phyloP scores from a whole-genome alignment of 2,113 vertebrate species.

The Gallinago undulata region DNA sequence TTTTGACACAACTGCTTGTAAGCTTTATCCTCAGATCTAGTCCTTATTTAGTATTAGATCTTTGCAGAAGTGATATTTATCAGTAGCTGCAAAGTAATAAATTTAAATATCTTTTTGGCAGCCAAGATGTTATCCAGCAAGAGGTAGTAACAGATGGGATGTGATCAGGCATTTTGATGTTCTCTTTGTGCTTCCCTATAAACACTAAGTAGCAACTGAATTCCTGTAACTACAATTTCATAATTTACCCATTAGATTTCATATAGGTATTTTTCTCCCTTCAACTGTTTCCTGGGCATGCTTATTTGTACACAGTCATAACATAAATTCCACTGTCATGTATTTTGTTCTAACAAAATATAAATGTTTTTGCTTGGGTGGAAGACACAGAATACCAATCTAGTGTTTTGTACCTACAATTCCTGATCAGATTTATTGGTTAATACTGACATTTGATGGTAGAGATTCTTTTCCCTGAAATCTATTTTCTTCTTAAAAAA shows the following conservation, averaged over 20 bases:
- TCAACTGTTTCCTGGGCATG: constrained; percentile 7
- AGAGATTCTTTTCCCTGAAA: neutral
- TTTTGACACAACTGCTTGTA: constrained; percentile 34
- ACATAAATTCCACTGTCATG: constrained; percentile 34
- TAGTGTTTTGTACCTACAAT: constrained; percentile 6
- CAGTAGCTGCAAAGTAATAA: constrained; percentile 55
- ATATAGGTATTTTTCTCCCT: constrained; percentile 38
- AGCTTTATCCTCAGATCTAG: constrained; percentile 45
- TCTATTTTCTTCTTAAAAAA: constrained; percentile 51
- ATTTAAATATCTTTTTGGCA: constrained; percentile 64
- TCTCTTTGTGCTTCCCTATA: constrained; percentile 52
- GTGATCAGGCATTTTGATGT: constrained; percentile 56
- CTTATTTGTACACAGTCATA: neutral
- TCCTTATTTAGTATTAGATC: constrained; percentile 57
- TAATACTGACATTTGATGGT: constrained; percentile 36
- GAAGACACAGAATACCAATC: constrained; percentile 38
- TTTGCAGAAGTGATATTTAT: constrained; percentile 49
- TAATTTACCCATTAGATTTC: constrained; percentile 62
- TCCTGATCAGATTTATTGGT: constrained; percentile 26
- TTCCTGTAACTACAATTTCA: constrained; percentile 32
- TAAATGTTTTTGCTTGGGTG: neutral
- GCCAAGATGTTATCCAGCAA: constrained; percentile 45
- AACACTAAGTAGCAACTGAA: constrained; percentile 48
- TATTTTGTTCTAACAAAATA: constrained; percentile 51
- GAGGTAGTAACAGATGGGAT: constrained; percentile 55